Base-by-base conservation (phyloP, 1,140 invertebrate species). In the Drosophila sulfurigaster region DNA sequence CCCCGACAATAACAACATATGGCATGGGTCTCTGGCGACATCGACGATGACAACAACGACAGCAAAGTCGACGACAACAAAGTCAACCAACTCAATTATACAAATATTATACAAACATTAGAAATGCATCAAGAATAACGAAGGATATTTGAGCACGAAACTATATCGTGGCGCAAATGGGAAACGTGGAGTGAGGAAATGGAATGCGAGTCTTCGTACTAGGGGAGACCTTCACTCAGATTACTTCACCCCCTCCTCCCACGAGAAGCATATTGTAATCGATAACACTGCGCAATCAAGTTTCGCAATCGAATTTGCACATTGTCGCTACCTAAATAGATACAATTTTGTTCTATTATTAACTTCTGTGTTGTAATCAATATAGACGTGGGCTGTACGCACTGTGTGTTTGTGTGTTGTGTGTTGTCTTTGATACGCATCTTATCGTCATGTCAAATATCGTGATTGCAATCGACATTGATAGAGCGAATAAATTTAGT, bases 31-130 rank as follows among this genome's bases (percentile, higher is more conserved):
- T 70, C 54, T 70, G 81, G 83, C 78, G 81, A 88, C 85, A 88
- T 82, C 82, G 82, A 76, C 70, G 75, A 75, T 70, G 57, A 57
- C 75, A 46, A 79, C 58, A 20, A 64, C 56, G 13, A 59, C 51
- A 79, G 28, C 35, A 38, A 38, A 8, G 8, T 10, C 35, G 8
- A 38, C 35, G 41, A 60, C 56, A 52, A 20, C 32, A 15, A 67
- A 68, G 49, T 59, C 62, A 81, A 70, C 80, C 78, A 85, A 89
- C 85, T 85, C 75, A 89, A 90, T 90, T 88, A 88, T 79, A 89
- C 81, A 75, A 88, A 87, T 82, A 87, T 86, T 86, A 86, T 87
- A 77, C 82, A 87, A 81, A 78, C 81, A 89, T 89, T 89, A 90
- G 78, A 85, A 89, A 85, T 89, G 86, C 85, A 89, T 90, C 81